Base-by-base conservation (phyloP, 2,888 invertebrate genomes). In the Brenthis hecate region DNA sequence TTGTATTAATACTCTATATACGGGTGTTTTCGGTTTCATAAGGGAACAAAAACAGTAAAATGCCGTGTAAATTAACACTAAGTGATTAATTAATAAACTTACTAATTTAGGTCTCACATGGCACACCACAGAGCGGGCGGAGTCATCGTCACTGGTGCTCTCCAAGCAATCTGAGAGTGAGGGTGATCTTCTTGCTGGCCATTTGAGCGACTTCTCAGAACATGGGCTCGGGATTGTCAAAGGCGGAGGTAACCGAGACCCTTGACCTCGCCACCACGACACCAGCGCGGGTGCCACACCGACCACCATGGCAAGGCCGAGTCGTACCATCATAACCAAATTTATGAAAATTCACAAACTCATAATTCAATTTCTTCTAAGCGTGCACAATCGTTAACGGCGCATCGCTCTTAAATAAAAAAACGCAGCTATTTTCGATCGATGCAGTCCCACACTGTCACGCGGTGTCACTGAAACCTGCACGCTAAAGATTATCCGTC, bases 211-310 rank as follows among this genome's bases (percentile, higher is more conserved):
- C 78, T 86, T 88, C 73, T 89, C 91, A 32, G 82, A 78, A 58
- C 78, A 77, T 2, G 75, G 81, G 71, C 71, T 82, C 53, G 69
- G 70, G 6, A 70, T 14, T 60, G 81, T 76, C 78, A 87, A 76
- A 68, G 85, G 86, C 68, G 82, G 75, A 36, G 85, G 83, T 75
- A 86, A 72, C 81, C 79, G 78, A 50, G 84, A 77, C 1, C 85
- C 83, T 70, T 86, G 85, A 0, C 91, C 90, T 51, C 91, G 86
- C 92, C 91, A 91, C 92, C 92, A 92, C 57, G 92, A 91, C 75
- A 93, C 90, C 74, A 92, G 77, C 68, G 91, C 92, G 66, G 93
- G 93, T 71, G 93, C 92, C 74, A 93, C 93, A 36, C 93, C 93
- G 64, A 93, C 92, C 69, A 93, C 92, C 92, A 93, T 93, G 72